phyloP scores from a whole-genome alignment of 35 echinoderm and acorn worm genomes.

The Acanthaster planci region DNA sequence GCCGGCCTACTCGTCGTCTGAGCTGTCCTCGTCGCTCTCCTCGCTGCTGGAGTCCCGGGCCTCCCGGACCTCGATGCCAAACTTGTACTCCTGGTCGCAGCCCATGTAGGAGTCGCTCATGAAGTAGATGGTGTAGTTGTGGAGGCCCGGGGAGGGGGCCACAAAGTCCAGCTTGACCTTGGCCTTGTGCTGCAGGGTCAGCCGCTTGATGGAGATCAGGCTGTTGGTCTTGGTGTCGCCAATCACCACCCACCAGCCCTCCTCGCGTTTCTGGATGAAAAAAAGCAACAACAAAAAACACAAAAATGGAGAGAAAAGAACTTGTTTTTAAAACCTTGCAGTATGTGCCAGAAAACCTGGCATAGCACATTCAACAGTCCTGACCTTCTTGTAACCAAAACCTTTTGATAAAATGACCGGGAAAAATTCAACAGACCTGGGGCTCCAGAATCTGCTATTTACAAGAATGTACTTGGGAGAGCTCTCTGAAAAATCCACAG shows the following conservation, averaged over 20 bases:
- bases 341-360: too few species aligned
- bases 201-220: conserved; percentile 96
- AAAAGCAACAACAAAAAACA: too few species aligned
- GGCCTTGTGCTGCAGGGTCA: conserved; percentile 97
- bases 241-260: conserved; percentile 98
- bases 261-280: conserved; percentile 81
- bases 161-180: conserved; percentile 99
- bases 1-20: conserved; percentile 73
- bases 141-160: conserved; percentile 80
- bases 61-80: conserved; percentile 83
- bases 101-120: conserved; percentile 99
- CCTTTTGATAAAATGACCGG: too few species aligned
- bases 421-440: too few species aligned
- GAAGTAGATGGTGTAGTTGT: conserved; percentile 97
- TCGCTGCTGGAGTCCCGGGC: conserved; percentile 69
- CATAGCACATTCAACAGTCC: too few species aligned
- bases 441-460: too few species aligned
- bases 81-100: conserved; percentile 99
- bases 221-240: conserved; percentile 99
- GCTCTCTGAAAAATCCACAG: too few species aligned
- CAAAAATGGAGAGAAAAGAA: too few species aligned
- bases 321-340: too few species aligned
- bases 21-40: conserved; percentile 77
- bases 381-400: too few species aligned
- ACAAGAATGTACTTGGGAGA: too few species aligned